Conservation (phyloP, 2,888 invertebrate species). For the Rhyacophila evoluta region DNA sequence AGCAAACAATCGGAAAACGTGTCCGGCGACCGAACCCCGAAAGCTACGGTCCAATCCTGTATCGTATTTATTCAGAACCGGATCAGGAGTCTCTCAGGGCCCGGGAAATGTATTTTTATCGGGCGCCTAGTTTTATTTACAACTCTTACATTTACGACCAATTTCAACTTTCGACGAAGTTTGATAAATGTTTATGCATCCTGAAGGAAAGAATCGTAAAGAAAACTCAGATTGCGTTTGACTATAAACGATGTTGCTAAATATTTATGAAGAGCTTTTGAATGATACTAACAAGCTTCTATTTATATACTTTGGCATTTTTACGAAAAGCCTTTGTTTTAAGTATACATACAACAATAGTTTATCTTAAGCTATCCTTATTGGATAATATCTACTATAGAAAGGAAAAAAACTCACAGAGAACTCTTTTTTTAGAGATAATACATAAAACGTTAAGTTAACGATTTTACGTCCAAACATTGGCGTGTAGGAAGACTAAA, state of each 20-base stretch:
- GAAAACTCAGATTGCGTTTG: background rate
- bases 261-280: background rate
- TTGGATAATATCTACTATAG: too few species aligned
- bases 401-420: too few species aligned
- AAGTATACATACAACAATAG: too few species aligned
- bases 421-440: too few species aligned
- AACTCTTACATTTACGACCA: conserved; percentile 15
- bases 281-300: too few species aligned
- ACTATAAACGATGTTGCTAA: background rate
- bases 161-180: conserved; percentile 8
- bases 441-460: too few species aligned
- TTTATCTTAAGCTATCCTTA: too few species aligned
- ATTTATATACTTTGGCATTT: too few species aligned
- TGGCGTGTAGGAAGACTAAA: too few species aligned
- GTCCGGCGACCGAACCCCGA: background rate
- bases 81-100: conserved; percentile 1
- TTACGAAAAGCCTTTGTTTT: too few species aligned
- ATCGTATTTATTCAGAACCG: background rate
- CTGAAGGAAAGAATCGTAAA: background rate
- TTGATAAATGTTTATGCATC: conserved; percentile 1
- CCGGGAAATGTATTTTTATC: background rate
- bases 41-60: background rate
- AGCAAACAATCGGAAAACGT: background rate
- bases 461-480: too few species aligned
- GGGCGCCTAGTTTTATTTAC: background rate